Evolutionary conservation across 1,140 invertebrate genomes (phyloP).

Genomic region (Meteorus sp.): DNA sequence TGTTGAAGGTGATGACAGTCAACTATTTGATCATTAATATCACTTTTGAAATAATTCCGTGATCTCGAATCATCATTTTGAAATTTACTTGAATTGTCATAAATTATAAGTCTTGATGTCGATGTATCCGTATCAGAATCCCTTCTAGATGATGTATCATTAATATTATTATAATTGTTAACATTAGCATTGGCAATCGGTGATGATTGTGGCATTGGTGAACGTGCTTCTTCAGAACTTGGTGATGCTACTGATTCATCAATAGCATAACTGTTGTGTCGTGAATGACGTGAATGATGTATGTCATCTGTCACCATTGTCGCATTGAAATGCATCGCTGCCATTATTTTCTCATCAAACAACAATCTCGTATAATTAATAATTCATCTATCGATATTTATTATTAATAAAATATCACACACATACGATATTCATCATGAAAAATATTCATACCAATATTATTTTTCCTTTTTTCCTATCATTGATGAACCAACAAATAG

Average conservation of each 20-base stretch:
- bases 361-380: too few relatives aligned
- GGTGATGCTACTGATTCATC: conserved; percentile 38
- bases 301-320: conserved; percentile 44
- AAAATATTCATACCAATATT: not conserved
- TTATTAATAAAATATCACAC: not conserved
- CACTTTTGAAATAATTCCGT: not conserved
- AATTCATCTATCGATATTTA: conserved; percentile 8
- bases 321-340: conserved; percentile 52
- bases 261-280: conserved; percentile 40
- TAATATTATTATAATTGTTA: too few relatives aligned
- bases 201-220: conserved; percentile 23
- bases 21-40: too few relatives aligned
- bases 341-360: conserved; percentile 30
- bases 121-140: conserved; percentile 14
- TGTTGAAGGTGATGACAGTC: too few relatives aligned
- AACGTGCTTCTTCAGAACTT: conserved; percentile 37
- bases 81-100: not conserved
- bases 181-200: conserved; percentile 3
- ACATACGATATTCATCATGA: too few relatives aligned
- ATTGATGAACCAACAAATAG: too few relatives aligned
- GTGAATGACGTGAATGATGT: conserved; percentile 34
- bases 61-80: not conserved
- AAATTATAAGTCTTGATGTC: conserved; percentile 3
- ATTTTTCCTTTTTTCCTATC: not conserved
- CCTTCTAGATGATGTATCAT: conserved; percentile 19